A percentile compares a stretch with the other conserved stretches of the same genome.
phyloP scores from a whole-genome alignment of 2,797 vertebrate genomes.

The Sorex maritimensis region DNA sequence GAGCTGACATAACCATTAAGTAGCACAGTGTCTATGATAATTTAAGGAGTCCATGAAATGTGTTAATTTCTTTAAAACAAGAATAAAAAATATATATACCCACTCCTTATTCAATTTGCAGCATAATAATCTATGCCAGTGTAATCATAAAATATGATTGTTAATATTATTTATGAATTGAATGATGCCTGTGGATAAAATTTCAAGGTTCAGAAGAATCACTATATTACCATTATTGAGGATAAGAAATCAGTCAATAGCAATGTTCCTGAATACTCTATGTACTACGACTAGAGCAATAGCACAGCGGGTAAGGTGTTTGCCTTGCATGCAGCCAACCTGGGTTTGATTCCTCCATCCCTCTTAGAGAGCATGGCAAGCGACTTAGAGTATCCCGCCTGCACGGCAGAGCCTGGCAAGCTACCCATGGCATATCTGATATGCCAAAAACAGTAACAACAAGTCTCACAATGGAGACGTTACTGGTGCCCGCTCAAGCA shows the following conservation, averaged over 20 bases:
- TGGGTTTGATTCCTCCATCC: no score
- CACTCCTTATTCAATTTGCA: neutral
- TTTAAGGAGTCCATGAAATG: neutral
- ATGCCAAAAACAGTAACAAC: no score
- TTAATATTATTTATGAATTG: neutral
- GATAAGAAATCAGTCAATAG: neutral
- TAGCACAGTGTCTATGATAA: neutral
- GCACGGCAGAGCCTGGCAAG: no score
- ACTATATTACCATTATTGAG: neutral
- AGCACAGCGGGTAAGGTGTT: no score
- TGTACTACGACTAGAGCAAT: neutral
- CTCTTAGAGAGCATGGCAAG: no score
- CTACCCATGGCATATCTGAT: no score
- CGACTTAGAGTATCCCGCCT: no score
- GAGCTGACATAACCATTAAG: neutral
- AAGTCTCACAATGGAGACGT: no score
- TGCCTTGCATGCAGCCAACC: no score
- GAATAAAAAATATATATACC: neutral
- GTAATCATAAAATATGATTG: neutral
- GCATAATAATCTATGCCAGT: neutral
- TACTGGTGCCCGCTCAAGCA: no score
- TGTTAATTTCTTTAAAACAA: conserved; percentile 11
- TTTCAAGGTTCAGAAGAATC: neutral
- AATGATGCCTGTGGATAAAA: neutral
- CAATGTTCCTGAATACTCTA: neutral